Evolutionary conservation across 2,888 invertebrate genomes (phyloP), one percentile per base, ranked within the genome.

Genomic region (Hyalella azteca): DNA sequence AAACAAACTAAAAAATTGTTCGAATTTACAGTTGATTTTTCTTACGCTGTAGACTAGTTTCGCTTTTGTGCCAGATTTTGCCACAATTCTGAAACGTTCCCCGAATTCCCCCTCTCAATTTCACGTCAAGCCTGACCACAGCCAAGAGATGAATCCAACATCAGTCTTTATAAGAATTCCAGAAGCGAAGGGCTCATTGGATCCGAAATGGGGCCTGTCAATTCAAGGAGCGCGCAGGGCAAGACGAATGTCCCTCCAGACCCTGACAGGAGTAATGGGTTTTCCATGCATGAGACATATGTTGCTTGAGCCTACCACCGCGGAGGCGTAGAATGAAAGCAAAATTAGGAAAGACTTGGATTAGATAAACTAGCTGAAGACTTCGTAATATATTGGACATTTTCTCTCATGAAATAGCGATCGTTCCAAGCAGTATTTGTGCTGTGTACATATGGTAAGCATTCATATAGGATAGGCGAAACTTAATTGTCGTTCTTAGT

Each of bases 161-260:
- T 66, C 36, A 66, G 32, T 66, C 66, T 66, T 66, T 66, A 66
- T 66, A 66, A 66, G 66, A 66, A 66, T 66, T 66, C 66, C 66
- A 66, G 66, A 66, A 36, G 29, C 66, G 66, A 66, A 66, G 66
- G 66, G 29, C 66, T 66, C 66, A 66, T 66, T 66, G 66, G 66
- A 29, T 15, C 66, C 66, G 36, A 66, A 66, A 66, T 66, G 66
- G 66, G 66, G 66, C 66, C 66, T 66, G 66, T 66, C 66, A 66
- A 66, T 66, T 66, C 36, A 66, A 66, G 66, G 66, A 66, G 66
- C 36, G 66, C 22, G 66, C n/a, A 66, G 36, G 36, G 15, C 66
- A 66, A 66, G 66, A 66, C 36, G 66, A 36, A 66, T 36, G 66
- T n/a, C 19, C 66, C 36, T 66, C 66, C 2, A 66, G 66, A 54